These are phyloP conservation scores for Entomyzon cyanotis DNA, from an alignment of 2,113 vertebrate species.

Conservation along the genomic window DNA sequence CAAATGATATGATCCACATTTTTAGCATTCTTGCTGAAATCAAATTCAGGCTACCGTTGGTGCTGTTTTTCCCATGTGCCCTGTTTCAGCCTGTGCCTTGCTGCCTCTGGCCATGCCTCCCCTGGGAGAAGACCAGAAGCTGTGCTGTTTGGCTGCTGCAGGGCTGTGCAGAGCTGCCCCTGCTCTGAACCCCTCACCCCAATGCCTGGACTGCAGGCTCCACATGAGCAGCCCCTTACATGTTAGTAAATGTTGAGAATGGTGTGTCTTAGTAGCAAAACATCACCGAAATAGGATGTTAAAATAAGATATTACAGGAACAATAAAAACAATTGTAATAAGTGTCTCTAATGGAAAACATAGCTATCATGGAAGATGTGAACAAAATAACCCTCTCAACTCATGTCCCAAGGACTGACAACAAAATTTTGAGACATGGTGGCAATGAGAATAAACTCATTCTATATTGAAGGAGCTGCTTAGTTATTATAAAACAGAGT, in stretches of 20 bases:
- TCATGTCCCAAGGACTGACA: neutral
- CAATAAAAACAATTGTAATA: neutral
- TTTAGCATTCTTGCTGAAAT: neutral
- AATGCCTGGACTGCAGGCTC: accelerated
- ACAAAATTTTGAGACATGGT: neutral
- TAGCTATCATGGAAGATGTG: neutral
- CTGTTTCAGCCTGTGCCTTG: neutral
- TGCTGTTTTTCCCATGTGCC: neutral
- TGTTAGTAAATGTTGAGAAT: neutral
- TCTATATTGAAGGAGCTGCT: neutral
- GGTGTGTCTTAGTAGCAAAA: neutral
- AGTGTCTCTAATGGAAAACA: neutral
- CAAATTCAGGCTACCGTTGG: neutral
- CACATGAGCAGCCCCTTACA: accelerated
- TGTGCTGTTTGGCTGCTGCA: neutral
- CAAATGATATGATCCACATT: neutral
- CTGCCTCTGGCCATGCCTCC: neutral
- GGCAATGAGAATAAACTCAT: neutral
- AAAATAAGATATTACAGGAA: neutral
- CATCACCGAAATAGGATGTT: accelerated
- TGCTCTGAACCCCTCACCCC: neutral
- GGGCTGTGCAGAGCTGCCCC: neutral
- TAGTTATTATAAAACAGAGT: neutral
- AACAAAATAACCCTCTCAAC: neutral
- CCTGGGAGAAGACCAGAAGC: neutral